phyloP scores from a whole-genome alignment of 2,888 invertebrate species.

The Listrodromus nycthemerus region DNA sequence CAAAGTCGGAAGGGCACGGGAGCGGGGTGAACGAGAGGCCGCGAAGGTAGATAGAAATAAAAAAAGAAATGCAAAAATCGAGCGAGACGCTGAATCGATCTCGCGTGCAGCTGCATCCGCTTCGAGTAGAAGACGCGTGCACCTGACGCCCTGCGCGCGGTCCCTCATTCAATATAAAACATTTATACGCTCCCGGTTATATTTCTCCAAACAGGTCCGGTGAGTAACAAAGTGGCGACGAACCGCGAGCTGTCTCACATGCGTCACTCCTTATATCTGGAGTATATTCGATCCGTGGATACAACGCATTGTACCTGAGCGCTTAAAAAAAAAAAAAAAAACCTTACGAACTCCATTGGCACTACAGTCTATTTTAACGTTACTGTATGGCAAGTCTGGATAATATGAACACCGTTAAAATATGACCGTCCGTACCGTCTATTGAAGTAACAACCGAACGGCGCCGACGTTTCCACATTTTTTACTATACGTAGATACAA shows the following conservation, averaged over 20 bases:
- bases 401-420: no score
- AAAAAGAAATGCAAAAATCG: constrained; percentile 6
- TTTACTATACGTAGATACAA: no score
- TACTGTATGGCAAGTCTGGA: not conserved
- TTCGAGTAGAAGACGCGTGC: constrained; percentile 1
- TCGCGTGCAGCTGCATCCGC: constrained; percentile 15
- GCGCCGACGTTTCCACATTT: no score
- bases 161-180: not conserved
- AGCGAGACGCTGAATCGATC: constrained; percentile 12
- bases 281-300: not conserved
- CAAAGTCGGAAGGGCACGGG: not conserved
- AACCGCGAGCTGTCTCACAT: not conserved
- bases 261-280: constrained; percentile 3
- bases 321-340: not conserved
- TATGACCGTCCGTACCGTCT: no score
- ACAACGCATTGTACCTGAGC: not conserved
- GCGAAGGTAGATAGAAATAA: not conserved
- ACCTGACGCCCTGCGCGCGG: constrained; percentile 33
- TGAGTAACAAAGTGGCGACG: constrained; percentile 5
- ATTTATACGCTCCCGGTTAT: not conserved
- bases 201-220: not conserved
- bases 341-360: not conserved
- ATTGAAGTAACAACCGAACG: no score
- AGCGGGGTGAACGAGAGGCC: not conserved
- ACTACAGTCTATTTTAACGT: not conserved